Evolutionary conservation across 2,888 invertebrate genomes (phyloP), one percentile per base, ranked within the genome.

Genomic region (Druceiella hillmani): DNA sequence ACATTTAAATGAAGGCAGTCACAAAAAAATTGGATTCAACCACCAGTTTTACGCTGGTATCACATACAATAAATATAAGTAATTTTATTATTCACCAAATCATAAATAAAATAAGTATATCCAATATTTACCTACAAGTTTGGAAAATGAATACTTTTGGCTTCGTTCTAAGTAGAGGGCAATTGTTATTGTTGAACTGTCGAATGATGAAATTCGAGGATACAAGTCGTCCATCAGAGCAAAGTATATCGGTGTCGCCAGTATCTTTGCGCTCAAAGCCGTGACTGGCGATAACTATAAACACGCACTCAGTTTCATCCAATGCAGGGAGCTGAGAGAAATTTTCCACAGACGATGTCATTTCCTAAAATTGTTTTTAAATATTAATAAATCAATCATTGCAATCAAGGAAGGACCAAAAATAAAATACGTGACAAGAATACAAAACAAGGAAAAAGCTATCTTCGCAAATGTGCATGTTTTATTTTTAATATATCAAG

Each of bases 141-240:
- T 85, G 85, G 54, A 84, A 83, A 40, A 86, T 70, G 53, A 85
- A 80, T 37, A 86, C 76, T 62, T 85, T 85, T 13, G 85, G 84
- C 52, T 81, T 77, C 35, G 71, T 64, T 6, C 56, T 51, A 41
- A 84, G 63, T 36, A 57, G 54, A 1, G 66, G 65, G 55, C 80
- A 76, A 36, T 62, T 64, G 10, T 53, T 50, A 51, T 76, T 74
- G 52, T 71, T 73, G 59, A 85, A 84, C 50, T 71, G 64, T 20
- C 74, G 63, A 17, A 81, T 59, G 49, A 86, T 70, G 30, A 71
- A 62, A 12, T 66, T 62, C 17, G 74, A 68, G 41, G 70, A 56
- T 35, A 78, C 55, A 12, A 63, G 54, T 4, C 62, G 50, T 15
- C 76, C 75, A 59, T 83, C 81, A 40, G 58, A 58, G 50, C 81